Percentiles rank a stretch among this genome's conserved stretches.
phyloP scores from a whole-genome alignment of 2,888 invertebrate genomes.

The Caenorhabditis japonica region DNA sequence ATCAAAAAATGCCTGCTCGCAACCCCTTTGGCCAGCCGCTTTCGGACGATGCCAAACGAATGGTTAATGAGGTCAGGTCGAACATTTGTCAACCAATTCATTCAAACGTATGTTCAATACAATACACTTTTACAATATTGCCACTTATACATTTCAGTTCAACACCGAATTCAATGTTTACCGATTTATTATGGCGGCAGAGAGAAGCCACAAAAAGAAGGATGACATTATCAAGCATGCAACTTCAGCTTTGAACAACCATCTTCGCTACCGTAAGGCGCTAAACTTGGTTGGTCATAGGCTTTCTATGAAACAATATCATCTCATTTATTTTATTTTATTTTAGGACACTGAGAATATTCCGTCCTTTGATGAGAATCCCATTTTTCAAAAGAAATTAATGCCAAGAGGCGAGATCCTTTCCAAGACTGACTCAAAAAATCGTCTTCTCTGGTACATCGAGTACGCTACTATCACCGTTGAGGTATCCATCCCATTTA shows the following conservation, averaged over 20 bases:
- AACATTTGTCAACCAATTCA: conserved; percentile 70
- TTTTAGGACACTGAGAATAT: conserved; percentile 68
- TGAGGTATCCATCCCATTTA: too few species aligned
- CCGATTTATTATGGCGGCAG: conserved; percentile 75
- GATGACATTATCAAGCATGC: conserved; percentile 73
- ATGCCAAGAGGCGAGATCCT: conserved; percentile 73
- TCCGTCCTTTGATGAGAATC: conserved; percentile 73
- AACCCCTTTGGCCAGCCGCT: conserved; percentile 71
- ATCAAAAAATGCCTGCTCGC: conserved; percentile 32
- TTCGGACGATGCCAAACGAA: conserved; percentile 65
- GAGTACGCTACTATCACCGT: conserved; percentile 76
- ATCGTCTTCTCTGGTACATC: conserved; percentile 76
- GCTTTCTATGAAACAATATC: too few species aligned
- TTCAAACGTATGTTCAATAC: conserved; percentile 63
- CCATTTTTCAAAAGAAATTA: conserved; percentile 67
- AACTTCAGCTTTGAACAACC: conserved; percentile 72
- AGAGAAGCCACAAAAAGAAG: conserved; percentile 64
- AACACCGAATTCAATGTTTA: conserved; percentile 77
- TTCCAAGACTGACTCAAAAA: conserved; percentile 62
- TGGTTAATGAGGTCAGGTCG: conserved; percentile 72
- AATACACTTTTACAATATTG: background rate
- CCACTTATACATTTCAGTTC: too few species aligned
- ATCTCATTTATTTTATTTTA: too few species aligned
- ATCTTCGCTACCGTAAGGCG: conserved; percentile 72
- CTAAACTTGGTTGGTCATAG: conserved; percentile 71